Percentiles rank a stretch among this genome's conserved stretches.
phyloP scores from a whole-genome alignment of 2,797 vertebrate species.

The Coregonus sp. region DNA sequence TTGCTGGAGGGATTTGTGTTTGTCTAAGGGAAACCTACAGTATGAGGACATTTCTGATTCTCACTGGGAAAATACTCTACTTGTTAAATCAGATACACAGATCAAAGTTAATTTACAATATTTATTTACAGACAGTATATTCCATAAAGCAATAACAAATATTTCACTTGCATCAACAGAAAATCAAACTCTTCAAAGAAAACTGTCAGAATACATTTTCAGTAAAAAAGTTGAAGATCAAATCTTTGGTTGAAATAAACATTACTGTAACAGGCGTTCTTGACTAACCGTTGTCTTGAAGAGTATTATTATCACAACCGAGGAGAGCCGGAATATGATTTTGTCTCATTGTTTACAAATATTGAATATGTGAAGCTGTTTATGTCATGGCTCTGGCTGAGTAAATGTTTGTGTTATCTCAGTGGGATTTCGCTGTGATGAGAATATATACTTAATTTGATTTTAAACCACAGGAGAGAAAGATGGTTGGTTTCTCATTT shows the following conservation, averaged over 20 bases:
- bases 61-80: neutral
- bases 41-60: neutral
- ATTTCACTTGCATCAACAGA: slow-evolving; percentile 25
- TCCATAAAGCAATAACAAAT: slow-evolving; percentile 34
- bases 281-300: slow-evolving; percentile 14
- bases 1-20: neutral
- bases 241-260: slow-evolving; percentile 41
- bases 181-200: neutral
- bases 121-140: slow-evolving; percentile 60
- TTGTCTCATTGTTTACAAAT: slow-evolving; percentile 29
- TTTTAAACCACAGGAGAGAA: slow-evolving; percentile 10
- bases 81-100: neutral
- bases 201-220: slow-evolving; percentile 40
- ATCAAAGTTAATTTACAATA: neutral
- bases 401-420: slow-evolving; percentile 31
- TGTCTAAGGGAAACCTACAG: neutral
- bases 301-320: slow-evolving; percentile 8
- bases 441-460: neutral
- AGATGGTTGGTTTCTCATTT: no score
- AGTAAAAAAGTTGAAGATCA: slow-evolving; percentile 32
- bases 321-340: slow-evolving; percentile 15
- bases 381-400: slow-evolving; percentile 36
- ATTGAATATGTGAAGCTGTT: slow-evolving; percentile 35
- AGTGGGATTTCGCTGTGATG: neutral
- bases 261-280: slow-evolving; percentile 18